phyloP scores from a whole-genome alignment of 2,888 invertebrate species.

The Rotaria magnacalcarata region DNA sequence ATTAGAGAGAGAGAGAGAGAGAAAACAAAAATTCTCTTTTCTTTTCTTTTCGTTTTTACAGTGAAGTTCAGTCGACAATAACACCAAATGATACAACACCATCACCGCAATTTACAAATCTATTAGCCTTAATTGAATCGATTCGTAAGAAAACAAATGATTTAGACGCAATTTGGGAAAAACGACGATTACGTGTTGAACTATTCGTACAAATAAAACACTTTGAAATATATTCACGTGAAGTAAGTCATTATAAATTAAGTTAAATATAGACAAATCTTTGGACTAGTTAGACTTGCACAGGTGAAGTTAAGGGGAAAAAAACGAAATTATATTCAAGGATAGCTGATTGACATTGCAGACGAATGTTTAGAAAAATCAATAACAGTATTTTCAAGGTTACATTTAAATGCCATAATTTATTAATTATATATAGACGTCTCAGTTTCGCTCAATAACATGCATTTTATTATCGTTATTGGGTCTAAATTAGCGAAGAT shows the following conservation, averaged over 20 bases:
- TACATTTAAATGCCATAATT: background rate
- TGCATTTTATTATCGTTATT: background rate
- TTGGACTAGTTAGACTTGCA: background rate
- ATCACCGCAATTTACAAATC: background rate
- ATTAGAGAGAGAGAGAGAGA: too few relatives aligned
- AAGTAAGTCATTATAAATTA: background rate
- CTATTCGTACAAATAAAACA: constrained; percentile 7
- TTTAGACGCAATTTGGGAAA: background rate
- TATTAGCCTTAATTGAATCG: background rate
- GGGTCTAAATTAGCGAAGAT: background rate
- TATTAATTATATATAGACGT: background rate
- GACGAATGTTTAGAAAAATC: background rate
- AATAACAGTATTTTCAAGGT: background rate
- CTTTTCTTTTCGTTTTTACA: background rate
- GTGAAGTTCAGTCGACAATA: background rate
- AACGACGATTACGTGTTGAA: constrained; percentile 8
- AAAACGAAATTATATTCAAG: background rate
- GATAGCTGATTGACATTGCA: background rate
- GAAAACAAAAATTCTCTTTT: background rate
- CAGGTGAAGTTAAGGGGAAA: background rate
- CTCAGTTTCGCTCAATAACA: background rate
- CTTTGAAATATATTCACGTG: constrained; percentile 9
- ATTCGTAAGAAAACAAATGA: constrained; percentile 15
- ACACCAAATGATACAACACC: background rate
- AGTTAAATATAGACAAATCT: background rate